Evolutionary conservation across 2,113 vertebrate genomes (phyloP).

Genomic region (Zosterops hypoxanthus): DNA sequence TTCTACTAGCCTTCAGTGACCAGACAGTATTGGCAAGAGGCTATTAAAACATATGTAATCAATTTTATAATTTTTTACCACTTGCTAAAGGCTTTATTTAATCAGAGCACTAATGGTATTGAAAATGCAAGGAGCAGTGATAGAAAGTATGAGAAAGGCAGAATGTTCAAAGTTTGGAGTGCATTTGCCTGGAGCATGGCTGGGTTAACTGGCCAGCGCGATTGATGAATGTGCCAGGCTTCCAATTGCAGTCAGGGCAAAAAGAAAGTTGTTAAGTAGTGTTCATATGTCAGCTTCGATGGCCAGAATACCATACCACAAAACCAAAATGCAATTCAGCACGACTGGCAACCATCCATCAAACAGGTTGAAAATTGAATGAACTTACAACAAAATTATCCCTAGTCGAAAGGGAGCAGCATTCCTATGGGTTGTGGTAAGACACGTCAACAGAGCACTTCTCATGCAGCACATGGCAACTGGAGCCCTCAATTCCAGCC

Average conservation of each 20-base stretch:
- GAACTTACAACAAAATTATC: constrained; percentile 62
- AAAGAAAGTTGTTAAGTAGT: constrained; percentile 55
- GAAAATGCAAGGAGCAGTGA: constrained; percentile 4
- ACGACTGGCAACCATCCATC: constrained; percentile 46
- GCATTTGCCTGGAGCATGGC: constrained; percentile 23
- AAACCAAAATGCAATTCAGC: constrained; percentile 44
- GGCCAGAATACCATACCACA: not conserved
- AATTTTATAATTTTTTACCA: constrained; percentile 29
- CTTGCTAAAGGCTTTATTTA: constrained; percentile 48
- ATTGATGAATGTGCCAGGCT: constrained; percentile 45
- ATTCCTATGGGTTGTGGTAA: constrained; percentile 66
- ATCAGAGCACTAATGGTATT: constrained; percentile 17
- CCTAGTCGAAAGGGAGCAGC: constrained; percentile 13
- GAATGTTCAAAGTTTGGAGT: not conserved
- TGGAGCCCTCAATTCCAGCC: not conserved
- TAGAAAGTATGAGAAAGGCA: constrained; percentile 9
- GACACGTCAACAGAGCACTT: not conserved
- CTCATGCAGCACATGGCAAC: not conserved
- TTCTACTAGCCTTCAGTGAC: not conserved
- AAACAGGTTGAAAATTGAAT: constrained; percentile 65
- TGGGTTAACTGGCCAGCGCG: not conserved
- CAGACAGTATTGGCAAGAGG: not conserved
- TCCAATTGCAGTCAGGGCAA: constrained; percentile 11
- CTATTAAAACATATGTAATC: constrained; percentile 32
- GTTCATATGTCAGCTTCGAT: constrained; percentile 29